These are phyloP conservation scores for Hormaphis cornu DNA, from an alignment of 1,140 invertebrate genomes.

Conservation along the genomic window DNA sequence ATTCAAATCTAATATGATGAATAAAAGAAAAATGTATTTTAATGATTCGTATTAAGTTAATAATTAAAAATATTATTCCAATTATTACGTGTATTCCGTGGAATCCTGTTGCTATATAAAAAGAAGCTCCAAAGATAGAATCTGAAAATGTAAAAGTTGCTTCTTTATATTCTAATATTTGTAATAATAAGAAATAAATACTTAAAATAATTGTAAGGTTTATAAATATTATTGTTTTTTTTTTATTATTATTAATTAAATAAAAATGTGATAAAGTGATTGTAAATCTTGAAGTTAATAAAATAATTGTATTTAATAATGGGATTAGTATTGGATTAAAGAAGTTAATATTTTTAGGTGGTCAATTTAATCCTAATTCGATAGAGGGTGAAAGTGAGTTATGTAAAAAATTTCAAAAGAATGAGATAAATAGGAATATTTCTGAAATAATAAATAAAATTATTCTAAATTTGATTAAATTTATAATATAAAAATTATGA, in stretches of 20 bases:
- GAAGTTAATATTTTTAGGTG: not conserved
- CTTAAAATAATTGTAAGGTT: not conserved
- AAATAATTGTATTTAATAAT: not conserved
- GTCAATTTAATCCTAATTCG: not conserved
- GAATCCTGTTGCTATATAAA: not conserved
- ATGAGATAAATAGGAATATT: not conserved
- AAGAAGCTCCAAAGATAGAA: not conserved
- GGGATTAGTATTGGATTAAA: not conserved
- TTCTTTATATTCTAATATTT: not conserved
- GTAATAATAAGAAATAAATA: not conserved
- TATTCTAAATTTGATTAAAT: not conserved
- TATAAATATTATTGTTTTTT: not conserved
- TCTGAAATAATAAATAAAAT: constrained; percentile 7
- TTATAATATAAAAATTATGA: not conserved
- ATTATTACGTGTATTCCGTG: constrained; percentile 39
- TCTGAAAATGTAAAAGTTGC: not conserved
- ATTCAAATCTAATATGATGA: constrained; percentile 44
- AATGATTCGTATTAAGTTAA: constrained; percentile 38
- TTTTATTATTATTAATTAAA: not conserved
- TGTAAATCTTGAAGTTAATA: not conserved
- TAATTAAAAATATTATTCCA: constrained; percentile 41
- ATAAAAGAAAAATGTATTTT: constrained; percentile 39
- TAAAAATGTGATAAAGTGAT: not conserved
- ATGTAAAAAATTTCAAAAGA: not conserved
- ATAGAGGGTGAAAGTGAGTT: not conserved